Percentiles rank a stretch among this genome's conserved stretches.
Evolutionary conservation across 2,888 invertebrate species (phyloP).

Genomic region (Brachypalpus laphriformis): DNA sequence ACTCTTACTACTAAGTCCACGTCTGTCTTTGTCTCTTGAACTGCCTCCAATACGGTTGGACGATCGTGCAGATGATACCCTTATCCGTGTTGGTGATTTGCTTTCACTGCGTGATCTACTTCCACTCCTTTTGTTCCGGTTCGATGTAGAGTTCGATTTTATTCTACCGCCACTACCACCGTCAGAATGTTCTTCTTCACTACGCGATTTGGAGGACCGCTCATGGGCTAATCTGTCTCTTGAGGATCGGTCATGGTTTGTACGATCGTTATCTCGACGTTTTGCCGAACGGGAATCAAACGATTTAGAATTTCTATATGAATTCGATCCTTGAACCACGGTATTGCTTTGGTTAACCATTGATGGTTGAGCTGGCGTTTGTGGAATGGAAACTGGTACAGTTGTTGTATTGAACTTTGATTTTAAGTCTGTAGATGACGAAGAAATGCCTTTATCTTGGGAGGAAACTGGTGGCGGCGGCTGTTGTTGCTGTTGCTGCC

Average conservation of each 20-base stretch:
- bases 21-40: conserved; percentile 68
- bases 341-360: conserved; percentile 25
- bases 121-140: conserved; percentile 73
- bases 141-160: conserved; percentile 75
- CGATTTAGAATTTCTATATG: conserved; percentile 49
- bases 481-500: conserved; percentile 80
- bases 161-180: conserved; percentile 57
- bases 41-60: conserved; percentile 56
- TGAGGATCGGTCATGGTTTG: conserved; percentile 43
- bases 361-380: conserved; percentile 5
- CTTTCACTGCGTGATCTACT: conserved; percentile 76
- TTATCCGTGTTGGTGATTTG: conserved; percentile 78
- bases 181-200: conserved; percentile 68
- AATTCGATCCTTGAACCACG: conserved; percentile 43
- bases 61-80: conserved; percentile 70
- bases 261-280: conserved; percentile 49
- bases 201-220: conserved; percentile 59
- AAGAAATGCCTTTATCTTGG: conserved; percentile 50
- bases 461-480: conserved; percentile 65
- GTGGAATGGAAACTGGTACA: conserved; percentile 23
- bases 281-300: conserved; percentile 42
- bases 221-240: conserved; percentile 53
- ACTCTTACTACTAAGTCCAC: conserved; percentile 75
- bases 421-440: conserved; percentile 12
- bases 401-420: conserved; percentile 40